Conservation (phyloP, 2,888 invertebrate species). For the Pyralis farinalis region DNA sequence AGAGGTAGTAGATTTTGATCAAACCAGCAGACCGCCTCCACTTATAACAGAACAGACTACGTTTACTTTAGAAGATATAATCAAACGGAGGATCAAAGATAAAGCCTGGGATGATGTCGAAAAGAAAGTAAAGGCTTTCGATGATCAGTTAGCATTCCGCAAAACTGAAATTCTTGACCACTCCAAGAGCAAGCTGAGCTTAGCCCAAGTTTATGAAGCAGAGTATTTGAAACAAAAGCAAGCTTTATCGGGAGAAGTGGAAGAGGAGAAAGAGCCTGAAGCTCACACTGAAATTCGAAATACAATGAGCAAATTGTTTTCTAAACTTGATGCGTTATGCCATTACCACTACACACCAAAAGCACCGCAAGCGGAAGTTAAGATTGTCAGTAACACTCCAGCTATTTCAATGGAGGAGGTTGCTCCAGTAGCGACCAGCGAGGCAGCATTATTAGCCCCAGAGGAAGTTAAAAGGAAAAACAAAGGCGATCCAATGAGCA, state of each 20-base stretch:
- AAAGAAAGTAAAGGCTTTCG: slow-evolving; percentile 91
- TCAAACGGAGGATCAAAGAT: slow-evolving; percentile 95
- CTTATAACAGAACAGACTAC: slow-evolving; percentile 96
- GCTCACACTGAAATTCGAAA: slow-evolving; percentile 89
- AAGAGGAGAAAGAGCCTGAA: slow-evolving; percentile 85
- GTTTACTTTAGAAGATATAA: slow-evolving; percentile 92
- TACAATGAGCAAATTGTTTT: slow-evolving; percentile 88
- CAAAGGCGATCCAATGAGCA: slow-evolving; percentile 82
- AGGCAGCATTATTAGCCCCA: slow-evolving; percentile 93
- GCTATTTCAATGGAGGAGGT: slow-evolving; percentile 97
- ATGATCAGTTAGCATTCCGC: slow-evolving; percentile 91
- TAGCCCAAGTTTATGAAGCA: slow-evolving; percentile 96
- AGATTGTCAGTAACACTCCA: slow-evolving; percentile 94
- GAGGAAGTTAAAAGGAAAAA: slow-evolving; percentile 90
- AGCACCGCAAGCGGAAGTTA: slow-evolving; percentile 91
- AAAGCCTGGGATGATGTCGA: slow-evolving; percentile 97
- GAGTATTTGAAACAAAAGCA: slow-evolving; percentile 88
- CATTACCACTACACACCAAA: slow-evolving; percentile 98
- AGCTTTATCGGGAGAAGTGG: slow-evolving; percentile 75
- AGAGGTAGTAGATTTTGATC: slow-evolving; percentile 95
- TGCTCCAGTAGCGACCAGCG: slow-evolving; percentile 93
- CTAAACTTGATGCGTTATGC: slow-evolving; percentile 93
- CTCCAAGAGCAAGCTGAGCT: slow-evolving; percentile 95
- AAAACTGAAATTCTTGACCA: slow-evolving; percentile 94
- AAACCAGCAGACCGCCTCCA: slow-evolving; percentile 91